phyloP scores from a whole-genome alignment of 2,888 invertebrate species.

The Agrochola lota region DNA sequence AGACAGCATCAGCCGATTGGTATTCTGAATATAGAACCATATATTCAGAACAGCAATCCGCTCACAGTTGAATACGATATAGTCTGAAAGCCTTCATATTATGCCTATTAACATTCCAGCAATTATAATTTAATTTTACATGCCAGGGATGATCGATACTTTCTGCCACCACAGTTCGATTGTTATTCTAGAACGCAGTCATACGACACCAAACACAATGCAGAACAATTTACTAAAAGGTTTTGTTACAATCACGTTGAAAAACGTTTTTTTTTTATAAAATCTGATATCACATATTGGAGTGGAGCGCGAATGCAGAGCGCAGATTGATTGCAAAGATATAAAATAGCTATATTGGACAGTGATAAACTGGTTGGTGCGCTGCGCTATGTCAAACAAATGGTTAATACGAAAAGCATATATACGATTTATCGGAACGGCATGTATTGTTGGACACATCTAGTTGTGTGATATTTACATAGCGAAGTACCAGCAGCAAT shows the following conservation, averaged over 20 bases:
- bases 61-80: neutral
- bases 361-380: constrained; percentile 44
- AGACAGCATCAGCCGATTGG: constrained; percentile 31
- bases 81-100: constrained; percentile 2
- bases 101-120: constrained; percentile 3
- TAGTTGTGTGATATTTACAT: constrained; percentile 49
- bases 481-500: constrained; percentile 43
- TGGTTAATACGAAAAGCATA: constrained; percentile 39
- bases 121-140: constrained; percentile 2
- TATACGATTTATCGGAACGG: constrained; percentile 25
- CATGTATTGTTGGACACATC: constrained; percentile 40
- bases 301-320: constrained; percentile 39
- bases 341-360: constrained; percentile 55
- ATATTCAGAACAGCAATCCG: constrained; percentile 4
- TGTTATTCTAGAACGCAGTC: constrained; percentile 13
- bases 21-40: constrained; percentile 26
- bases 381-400: constrained; percentile 32
- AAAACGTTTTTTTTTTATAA: constrained; percentile 57
- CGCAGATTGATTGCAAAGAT: constrained; percentile 58
- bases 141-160: neutral
- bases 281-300: constrained; percentile 57
- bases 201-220: constrained; percentile 24
- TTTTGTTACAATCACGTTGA: constrained; percentile 40
- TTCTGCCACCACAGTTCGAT: constrained; percentile 1
- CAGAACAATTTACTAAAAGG: constrained; percentile 39